Evolutionary conservation across 2,797 vertebrate genomes (phyloP).

Genomic region (Serranus cabrilla): DNA sequence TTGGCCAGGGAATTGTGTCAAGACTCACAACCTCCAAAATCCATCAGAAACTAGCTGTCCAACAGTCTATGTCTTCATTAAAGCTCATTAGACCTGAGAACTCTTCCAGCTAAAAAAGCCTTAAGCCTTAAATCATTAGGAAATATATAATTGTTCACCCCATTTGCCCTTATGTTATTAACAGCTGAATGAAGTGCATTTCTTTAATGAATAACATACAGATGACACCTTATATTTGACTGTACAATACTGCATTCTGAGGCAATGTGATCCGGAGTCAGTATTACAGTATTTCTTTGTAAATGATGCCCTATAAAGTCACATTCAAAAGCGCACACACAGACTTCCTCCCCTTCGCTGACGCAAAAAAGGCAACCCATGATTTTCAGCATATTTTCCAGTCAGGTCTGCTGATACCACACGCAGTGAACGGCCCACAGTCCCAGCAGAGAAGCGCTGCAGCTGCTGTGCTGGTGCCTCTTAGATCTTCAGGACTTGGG

Average conservation of each 20-base stretch:
- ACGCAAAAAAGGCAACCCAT: slow-evolving; percentile 34
- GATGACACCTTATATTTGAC: background rate
- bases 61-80: slow-evolving; percentile 68
- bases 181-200: background rate
- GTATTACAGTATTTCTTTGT: slow-evolving; percentile 27
- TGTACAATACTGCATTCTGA: slow-evolving; percentile 8
- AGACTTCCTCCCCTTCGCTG: slow-evolving; percentile 9
- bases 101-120: slow-evolving; percentile 10
- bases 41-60: slow-evolving; percentile 70
- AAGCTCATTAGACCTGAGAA: slow-evolving; percentile 30
- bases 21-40: slow-evolving; percentile 71
- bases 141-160: background rate
- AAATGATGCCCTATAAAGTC: slow-evolving; percentile 15
- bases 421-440: slow-evolving; percentile 39
- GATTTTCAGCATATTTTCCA: slow-evolving; percentile 49
- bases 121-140: background rate
- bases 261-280: slow-evolving; percentile 21
- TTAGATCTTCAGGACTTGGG: slow-evolving; percentile 78
- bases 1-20: slow-evolving; percentile 74
- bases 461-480: slow-evolving; percentile 66
- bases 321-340: slow-evolving; percentile 13
- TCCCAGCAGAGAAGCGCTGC: slow-evolving; percentile 68
- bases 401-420: slow-evolving; percentile 57
- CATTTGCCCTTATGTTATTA: background rate
- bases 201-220: slow-evolving; percentile 3